These are phyloP conservation scores for Cantharis nigra DNA, from an alignment of 2,888 invertebrate species.

Conservation along the genomic window DNA sequence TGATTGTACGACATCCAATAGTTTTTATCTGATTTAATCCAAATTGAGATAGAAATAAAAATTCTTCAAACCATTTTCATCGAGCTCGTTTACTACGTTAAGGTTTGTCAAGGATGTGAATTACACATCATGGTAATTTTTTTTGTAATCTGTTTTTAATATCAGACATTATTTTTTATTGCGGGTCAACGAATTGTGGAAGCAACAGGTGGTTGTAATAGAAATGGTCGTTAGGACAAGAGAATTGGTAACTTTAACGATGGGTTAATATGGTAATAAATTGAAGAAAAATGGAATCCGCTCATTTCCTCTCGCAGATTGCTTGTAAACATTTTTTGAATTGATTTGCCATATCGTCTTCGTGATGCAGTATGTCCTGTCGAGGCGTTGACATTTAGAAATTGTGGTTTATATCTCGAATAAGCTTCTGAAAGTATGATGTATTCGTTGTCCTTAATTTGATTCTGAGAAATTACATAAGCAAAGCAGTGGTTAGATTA, in stretches of 20 bases:
- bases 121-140: background rate
- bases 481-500: slow-evolving; percentile 34
- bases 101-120: background rate
- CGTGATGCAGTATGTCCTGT: background rate
- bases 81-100: background rate
- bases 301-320: background rate
- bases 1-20: background rate
- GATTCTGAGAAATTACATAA: slow-evolving; percentile 31
- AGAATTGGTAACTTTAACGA: background rate
- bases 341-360: background rate
- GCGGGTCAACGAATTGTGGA: background rate
- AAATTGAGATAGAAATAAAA: background rate
- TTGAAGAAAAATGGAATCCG: background rate
- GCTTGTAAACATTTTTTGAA: background rate
- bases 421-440: slow-evolving; percentile 18
- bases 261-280: background rate
- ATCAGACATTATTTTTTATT: background rate
- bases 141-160: background rate
- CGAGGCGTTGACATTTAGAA: background rate
- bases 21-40: background rate
- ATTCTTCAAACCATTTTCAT: background rate
- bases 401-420: background rate
- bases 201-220: background rate
- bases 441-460: slow-evolving; percentile 28
- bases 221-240: background rate